phyloP scores from a whole-genome alignment of 2,888 invertebrate species.

The Exocentrus adspersus region DNA sequence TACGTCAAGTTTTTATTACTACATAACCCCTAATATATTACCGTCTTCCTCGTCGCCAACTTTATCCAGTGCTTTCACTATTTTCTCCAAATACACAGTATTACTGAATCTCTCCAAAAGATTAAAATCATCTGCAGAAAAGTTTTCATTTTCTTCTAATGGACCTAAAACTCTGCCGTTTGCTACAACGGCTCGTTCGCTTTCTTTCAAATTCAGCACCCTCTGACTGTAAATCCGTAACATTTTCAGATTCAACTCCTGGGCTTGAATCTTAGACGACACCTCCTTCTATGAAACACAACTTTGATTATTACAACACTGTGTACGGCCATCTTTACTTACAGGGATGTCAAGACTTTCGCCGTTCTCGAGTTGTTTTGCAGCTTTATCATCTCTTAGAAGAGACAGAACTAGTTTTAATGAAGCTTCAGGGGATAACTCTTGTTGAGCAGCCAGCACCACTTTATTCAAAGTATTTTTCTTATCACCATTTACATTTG shows the following conservation, averaged over 20 bases:
- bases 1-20: too few species aligned
- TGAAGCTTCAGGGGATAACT: slow-evolving; percentile 69
- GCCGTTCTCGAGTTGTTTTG: slow-evolving; percentile 58
- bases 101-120: slow-evolving; percentile 83
- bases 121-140: slow-evolving; percentile 88
- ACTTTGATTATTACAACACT: not conserved
- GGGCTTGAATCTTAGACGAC: slow-evolving; percentile 65
- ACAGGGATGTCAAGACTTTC: slow-evolving; percentile 70
- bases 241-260: slow-evolving; percentile 75
- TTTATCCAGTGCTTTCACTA: slow-evolving; percentile 71
- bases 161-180: slow-evolving; percentile 94
- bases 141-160: slow-evolving; percentile 75
- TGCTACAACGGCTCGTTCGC: slow-evolving; percentile 79
- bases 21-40: too few species aligned
- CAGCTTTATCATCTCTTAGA: slow-evolving; percentile 66
- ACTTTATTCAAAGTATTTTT: slow-evolving; percentile 75
- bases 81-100: slow-evolving; percentile 77
- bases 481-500: slow-evolving; percentile 70
- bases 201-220: slow-evolving; percentile 74
- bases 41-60: slow-evolving; percentile 63
- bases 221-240: slow-evolving; percentile 75
- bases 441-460: slow-evolving; percentile 73
- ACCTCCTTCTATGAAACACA: slow-evolving; percentile 46
- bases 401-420: slow-evolving; percentile 70
- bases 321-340: slow-evolving; percentile 43